Evolutionary conservation across 2,113 vertebrate genomes (phyloP), one percentile per base, ranked within the genome.

Genomic region (Ellobius talpinus): DNA sequence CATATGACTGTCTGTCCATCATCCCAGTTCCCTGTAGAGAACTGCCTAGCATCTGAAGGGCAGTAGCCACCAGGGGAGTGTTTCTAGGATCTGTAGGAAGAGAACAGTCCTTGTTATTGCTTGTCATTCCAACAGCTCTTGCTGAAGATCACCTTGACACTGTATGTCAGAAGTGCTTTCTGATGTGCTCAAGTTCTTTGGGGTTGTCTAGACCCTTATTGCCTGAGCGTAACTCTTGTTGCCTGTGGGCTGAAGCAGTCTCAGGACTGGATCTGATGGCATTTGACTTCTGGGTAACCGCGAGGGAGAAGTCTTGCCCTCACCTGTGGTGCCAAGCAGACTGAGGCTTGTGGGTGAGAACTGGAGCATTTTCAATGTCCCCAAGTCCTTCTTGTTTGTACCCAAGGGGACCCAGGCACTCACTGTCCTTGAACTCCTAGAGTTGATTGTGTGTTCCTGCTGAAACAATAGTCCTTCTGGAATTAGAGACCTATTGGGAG

Each of bases 171-270:
- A 45, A 63, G 29, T 65, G 45, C 89, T 70, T 87, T 90, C 68
- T 66, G n/a, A 74, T 66, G 77, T 84, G 13, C 89, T 42, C 26
- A 93, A 96, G 92, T 97, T 96, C 76, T 96, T 61, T 31, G 45
- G 70, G 65, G 45, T 90, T 58, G 24, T 13, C 3, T 5, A 1
- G 9, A 58, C 65, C 89, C 87, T 84, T 50, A 55, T 24, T 90
- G 81, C 91, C 14, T 9, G 50, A 72, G 63, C 1, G 1, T 0
- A 1, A 33, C 93, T 87, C 39, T 94, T 52, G 65, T 19, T 91
- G 90, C 39, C 29, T 17, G 72, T 78, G 73, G 42, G 42, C 91
- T 66, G 47, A 84, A 87, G 47, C 81, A 70, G 82, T 66, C 65
- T 66, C 11, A 5, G 47, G 82, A 68, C 9, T 5, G 31, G 79